phyloP scores from a whole-genome alignment of 1,140 invertebrate genomes.

The Drosophila pseudoananassae region DNA sequence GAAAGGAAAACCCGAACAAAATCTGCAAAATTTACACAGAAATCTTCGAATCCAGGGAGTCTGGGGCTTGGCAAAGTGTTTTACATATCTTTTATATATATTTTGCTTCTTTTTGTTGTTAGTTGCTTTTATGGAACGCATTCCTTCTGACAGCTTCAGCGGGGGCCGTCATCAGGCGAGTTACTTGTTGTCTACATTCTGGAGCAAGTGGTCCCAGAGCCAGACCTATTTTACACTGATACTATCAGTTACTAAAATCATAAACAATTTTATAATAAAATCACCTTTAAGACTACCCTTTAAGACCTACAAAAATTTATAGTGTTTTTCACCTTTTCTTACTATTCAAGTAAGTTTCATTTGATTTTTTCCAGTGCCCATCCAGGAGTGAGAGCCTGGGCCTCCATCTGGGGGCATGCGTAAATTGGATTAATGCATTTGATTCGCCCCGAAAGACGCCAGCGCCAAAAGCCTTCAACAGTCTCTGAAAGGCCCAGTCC shows the following conservation, averaged over 20 bases:
- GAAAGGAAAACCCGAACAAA: conserved; percentile 39
- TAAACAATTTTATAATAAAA: too few relatives aligned
- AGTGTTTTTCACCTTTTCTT: too few relatives aligned
- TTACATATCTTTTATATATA: conserved; percentile 44
- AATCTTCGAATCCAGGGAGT: conserved; percentile 48
- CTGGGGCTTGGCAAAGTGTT: conserved; percentile 53
- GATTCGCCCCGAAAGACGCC: conserved; percentile 65
- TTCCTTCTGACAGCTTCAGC: conserved; percentile 71
- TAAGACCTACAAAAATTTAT: too few relatives aligned
- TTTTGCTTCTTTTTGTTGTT: conserved; percentile 8
- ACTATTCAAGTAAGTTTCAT: too few relatives aligned
- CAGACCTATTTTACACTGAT: conserved; percentile 1
- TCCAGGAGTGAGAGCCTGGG: conserved; percentile 24
- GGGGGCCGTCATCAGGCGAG: conserved; percentile 51
- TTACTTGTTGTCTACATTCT: conserved; percentile 58
- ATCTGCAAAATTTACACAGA: conserved; percentile 79
- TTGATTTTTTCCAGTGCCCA: neutral
- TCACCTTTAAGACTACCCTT: too few relatives aligned
- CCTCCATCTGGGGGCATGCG: conserved; percentile 60
- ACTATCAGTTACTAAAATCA: neutral
- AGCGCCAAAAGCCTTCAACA: conserved; percentile 36
- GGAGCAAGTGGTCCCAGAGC: conserved; percentile 62
- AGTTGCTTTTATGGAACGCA: conserved; percentile 47
- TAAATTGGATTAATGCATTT: conserved; percentile 83
- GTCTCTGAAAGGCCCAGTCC: conserved; percentile 27